Evolutionary conservation across 2,797 vertebrate species (phyloP).

Genomic region (Pseudocheirus occidentalis): DNA sequence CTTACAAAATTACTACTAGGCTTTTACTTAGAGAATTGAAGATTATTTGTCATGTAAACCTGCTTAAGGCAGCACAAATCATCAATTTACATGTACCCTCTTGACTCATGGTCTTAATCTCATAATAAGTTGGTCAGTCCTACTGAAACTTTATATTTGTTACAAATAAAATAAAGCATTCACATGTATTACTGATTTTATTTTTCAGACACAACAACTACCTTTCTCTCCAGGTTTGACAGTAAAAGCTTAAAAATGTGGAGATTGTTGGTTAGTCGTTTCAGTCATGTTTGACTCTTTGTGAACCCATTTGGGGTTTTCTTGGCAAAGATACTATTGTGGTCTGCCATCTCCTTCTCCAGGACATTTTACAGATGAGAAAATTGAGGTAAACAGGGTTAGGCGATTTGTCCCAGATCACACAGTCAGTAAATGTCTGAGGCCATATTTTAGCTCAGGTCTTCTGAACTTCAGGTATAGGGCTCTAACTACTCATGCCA

Average conservation of each 20-base stretch:
- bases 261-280: background rate
- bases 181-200: conserved; percentile 52
- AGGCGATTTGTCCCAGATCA: background rate
- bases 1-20: conserved; percentile 75
- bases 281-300: background rate
- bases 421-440: background rate
- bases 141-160: conserved; percentile 54
- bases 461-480: background rate
- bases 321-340: background rate
- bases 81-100: conserved; percentile 75
- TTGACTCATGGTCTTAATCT: conserved; percentile 69
- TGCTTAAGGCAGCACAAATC: conserved; percentile 68
- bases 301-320: background rate
- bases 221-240: conserved; percentile 6
- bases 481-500: background rate
- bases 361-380: background rate
- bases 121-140: conserved; percentile 71
- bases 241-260: conserved; percentile 44
- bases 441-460: background rate
- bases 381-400: background rate
- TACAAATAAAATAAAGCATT: conserved; percentile 58
- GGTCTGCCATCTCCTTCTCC: background rate
- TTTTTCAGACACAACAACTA: conserved; percentile 55
- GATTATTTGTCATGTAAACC: conserved; percentile 65
- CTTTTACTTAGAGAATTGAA: conserved; percentile 74